A percentile compares a stretch with the other conserved stretches of the same genome.
These are phyloP conservation scores for Trichechus manatus DNA, from an alignment of 2,113 vertebrate species.

Conservation along the genomic window DNA sequence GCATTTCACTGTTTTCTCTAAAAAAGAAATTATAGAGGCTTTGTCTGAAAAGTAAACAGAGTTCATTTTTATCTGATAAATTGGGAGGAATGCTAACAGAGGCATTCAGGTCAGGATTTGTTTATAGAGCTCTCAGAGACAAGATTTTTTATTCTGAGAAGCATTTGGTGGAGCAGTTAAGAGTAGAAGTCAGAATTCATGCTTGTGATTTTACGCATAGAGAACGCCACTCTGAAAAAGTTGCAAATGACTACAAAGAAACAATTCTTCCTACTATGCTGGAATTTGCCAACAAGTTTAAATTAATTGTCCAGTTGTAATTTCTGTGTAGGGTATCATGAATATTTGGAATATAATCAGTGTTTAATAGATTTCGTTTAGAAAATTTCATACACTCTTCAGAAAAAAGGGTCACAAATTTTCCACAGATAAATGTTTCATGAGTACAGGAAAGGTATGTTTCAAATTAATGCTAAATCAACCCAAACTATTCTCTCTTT, in stretches of 20 bases:
- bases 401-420: slow-evolving; percentile 21
- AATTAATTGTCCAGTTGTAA: neutral
- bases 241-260: neutral
- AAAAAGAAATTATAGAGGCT: slow-evolving; percentile 78
- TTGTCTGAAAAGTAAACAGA: slow-evolving; percentile 77
- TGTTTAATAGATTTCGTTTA: neutral
- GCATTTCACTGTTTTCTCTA: slow-evolving; percentile 49
- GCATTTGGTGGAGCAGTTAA: slow-evolving; percentile 83
- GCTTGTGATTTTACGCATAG: neutral
- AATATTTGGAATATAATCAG: neutral
- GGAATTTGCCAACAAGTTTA: neutral
- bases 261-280: neutral
- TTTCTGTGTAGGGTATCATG: neutral
- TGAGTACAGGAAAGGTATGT: neutral
- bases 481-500: neutral
- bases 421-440: neutral
- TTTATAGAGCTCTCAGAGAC: slow-evolving; percentile 81
- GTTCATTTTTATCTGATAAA: slow-evolving; percentile 74
- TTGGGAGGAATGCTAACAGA: slow-evolving; percentile 78
- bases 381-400: slow-evolving; percentile 41
- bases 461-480: slow-evolving; percentile 9
- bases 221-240: neutral
- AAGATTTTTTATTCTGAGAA: slow-evolving; percentile 84
- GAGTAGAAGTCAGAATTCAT: slow-evolving; percentile 74
- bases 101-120: slow-evolving; percentile 83